Evolutionary conservation across 2,888 invertebrate species (phyloP), one percentile per base, ranked within the genome.

Genomic region (Brenthis ino): DNA sequence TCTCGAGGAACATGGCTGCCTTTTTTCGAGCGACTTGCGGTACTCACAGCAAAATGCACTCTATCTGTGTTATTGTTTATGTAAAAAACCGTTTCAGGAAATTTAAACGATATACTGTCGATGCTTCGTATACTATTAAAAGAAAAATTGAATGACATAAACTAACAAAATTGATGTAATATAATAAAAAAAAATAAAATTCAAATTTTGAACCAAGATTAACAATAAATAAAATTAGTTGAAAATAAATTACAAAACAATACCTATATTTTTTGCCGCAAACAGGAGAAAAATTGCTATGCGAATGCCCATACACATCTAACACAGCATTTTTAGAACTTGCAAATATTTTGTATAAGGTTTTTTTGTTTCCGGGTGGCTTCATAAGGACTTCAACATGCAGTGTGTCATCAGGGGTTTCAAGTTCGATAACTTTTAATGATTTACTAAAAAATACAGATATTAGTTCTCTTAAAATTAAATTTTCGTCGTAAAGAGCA

Each of bases 61-160:
- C 67, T 74, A 55, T 89, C 89, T 0, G 77, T 76, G 6, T 68
- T 67, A 57, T 82, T 84, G 37, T 74, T 72, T 48, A 89, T 75
- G 69, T 89, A 88, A 53, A 76, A 74, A 0, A 84, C 78, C 6
- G 68, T 71, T 0, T 82, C 76, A 1, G 67, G 72, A 50, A 72
- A 75, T 67, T 88, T 88, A 5, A 89, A 6, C 0, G 87, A 87
- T 77, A 89, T 86, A 4, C 77, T 69, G 8, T 85, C 73, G 65
- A 89, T 87, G 64, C 79, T 79, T 12, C 89, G 85, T 16, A 89
- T 63, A 28, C 89, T 89, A 77, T 37, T 37, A 20, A 83, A 83
- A 37, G 55, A 13, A 20, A 57, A 6, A 64, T 28, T 63, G 16
- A 51, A 20, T 57, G 24, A 24, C 24, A 24, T 24, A 48, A 65